Conservation (phyloP, 1,140 invertebrate genomes). For the Bombus breviceps region DNA sequence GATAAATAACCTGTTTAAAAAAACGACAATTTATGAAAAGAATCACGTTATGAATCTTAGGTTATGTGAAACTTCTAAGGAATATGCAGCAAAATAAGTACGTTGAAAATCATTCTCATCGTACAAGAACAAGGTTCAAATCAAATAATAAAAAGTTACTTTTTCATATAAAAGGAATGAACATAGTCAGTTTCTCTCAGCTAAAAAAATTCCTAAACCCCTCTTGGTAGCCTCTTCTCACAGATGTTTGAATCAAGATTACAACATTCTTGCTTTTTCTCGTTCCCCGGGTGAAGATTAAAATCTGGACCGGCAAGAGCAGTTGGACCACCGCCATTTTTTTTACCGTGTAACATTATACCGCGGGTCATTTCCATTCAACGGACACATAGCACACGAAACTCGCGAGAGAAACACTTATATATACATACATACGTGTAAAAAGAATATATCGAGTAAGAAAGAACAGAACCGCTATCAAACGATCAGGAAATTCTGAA, state of each 20-base stretch:
- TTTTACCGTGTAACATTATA: conserved; percentile 36
- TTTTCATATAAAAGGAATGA: neutral
- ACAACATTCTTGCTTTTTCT: conserved; percentile 58
- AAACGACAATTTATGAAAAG: neutral
- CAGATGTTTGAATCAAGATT: conserved; percentile 58
- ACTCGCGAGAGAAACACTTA: conserved; percentile 12
- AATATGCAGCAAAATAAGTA: too few relatives aligned
- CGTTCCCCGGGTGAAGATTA: conserved; percentile 40
- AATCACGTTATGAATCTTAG: neutral
- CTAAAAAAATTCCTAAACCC: conserved; percentile 21
- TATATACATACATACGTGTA: neutral
- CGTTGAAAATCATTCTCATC: neutral
- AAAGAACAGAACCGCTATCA: neutral
- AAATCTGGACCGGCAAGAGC: conserved; percentile 53
- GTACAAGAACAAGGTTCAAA: neutral
- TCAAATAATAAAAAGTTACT: neutral
- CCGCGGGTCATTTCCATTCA: conserved; percentile 39
- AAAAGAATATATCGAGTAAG: neutral
- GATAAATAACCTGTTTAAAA: neutral
- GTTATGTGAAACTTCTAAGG: neutral
- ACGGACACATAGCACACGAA: conserved; percentile 8
- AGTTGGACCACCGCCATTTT: conserved; percentile 39
- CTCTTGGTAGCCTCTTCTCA: conserved; percentile 16
- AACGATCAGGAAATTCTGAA: conserved; percentile 6
- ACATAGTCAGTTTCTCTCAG: neutral